phyloP scores from a whole-genome alignment of 2,113 vertebrate species.

The Siniperca knerii region DNA sequence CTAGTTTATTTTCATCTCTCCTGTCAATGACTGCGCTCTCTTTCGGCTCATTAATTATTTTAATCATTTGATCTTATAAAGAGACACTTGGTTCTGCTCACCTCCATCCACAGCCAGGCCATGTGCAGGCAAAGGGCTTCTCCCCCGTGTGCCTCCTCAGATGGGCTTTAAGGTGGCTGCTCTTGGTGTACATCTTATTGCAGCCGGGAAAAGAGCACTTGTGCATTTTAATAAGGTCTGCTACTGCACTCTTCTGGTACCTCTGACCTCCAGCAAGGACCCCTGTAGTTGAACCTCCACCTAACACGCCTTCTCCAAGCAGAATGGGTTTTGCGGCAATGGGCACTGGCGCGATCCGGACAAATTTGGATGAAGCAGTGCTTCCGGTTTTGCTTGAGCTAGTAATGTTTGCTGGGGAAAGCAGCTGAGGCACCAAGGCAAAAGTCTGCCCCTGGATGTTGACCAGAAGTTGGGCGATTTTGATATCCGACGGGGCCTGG shows the following conservation, averaged over 20 bases:
- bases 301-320: slow-evolving; percentile 79
- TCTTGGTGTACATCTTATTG: slow-evolving; percentile 99
- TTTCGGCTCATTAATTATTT: neutral
- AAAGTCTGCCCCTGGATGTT: slow-evolving; percentile 99
- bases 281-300: slow-evolving; percentile 82
- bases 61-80: neutral
- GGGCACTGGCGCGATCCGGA: slow-evolving; percentile 96
- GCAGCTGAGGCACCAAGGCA: slow-evolving; percentile 94
- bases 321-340: slow-evolving; percentile 95
- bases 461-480: slow-evolving; percentile 96
- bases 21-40: neutral
- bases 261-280: slow-evolving; percentile 90
- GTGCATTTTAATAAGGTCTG: slow-evolving; percentile 99
- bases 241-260: slow-evolving; percentile 93
- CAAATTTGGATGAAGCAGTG: slow-evolving; percentile 90
- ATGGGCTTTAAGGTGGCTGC: slow-evolving; percentile 98
- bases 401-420: slow-evolving; percentile 86
- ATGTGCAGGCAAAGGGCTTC: slow-evolving; percentile 98
- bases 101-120: slow-evolving; percentile 99
- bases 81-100: slow-evolving; percentile 80
- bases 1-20: neutral
- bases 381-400: slow-evolving; percentile 72
- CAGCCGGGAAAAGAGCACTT: slow-evolving; percentile 97
- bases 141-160: slow-evolving; percentile 97
- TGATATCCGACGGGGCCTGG: slow-evolving; percentile 88